Base-by-base conservation (phyloP, 2,888 invertebrate species). In the Synanthedon tipuliformis region DNA sequence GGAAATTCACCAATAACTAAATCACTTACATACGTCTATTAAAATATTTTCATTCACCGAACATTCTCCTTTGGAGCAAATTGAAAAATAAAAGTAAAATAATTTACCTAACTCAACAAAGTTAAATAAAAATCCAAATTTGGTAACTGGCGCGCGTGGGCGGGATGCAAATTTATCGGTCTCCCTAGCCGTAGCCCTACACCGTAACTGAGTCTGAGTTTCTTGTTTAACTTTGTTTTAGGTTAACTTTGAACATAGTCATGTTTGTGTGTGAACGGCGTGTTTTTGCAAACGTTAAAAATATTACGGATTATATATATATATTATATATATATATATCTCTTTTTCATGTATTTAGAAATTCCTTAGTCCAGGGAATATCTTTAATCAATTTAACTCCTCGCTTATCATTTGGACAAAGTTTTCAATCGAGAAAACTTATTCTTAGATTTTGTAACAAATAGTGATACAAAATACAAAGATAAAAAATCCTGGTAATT, bases 141-240 rank as follows among this genome's bases (percentile, higher is more conserved):
- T 34, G 23, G 16, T 41, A 53, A 53, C 15, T 15, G 11, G 41
- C 45, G 45, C 40, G 34, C 40, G 48, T 40, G 51, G 51, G 52
- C 40, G 40, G 52, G 52, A 51, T 48, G 54, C 50, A 53, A 56
- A 56, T 53, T 54, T 54, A 53, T 52, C 49, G 51, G 51, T 53
- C 54, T 52, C 50, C 52, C 48, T 41, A 23, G 23, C 23, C 23
- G 23, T 23, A 23, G 23, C 23, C 23, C 34, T 51, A 50, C 49
- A 52, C 50, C 48, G 54, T 51, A 55, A 55, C 54, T 49, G 50
- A 50, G 50, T 53, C 54, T 40, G 34, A 34, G 34, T 52, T 50
- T 50, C 53, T 54, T 56, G 55, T 52, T 55, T 53, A 56, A 56
- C 56, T 56, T 55, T 56, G 56, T 56, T 56, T 54, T 45, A 51